A percentile compares a stretch with the other conserved stretches of the same genome.
Conservation (phyloP, 2,888 invertebrate genomes). For the Endomychus coccineus region DNA sequence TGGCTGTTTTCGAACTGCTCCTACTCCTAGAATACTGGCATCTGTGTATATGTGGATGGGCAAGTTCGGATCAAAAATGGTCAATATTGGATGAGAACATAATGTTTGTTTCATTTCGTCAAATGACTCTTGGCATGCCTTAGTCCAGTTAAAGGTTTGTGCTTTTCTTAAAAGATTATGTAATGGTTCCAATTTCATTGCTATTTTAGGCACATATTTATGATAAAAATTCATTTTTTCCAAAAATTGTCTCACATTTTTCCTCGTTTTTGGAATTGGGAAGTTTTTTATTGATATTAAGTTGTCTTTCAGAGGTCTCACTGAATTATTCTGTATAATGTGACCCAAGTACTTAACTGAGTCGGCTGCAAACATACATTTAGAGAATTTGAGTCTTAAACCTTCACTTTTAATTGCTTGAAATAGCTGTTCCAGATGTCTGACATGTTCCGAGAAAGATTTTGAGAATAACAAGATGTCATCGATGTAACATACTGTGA, state of each 20-base stretch:
- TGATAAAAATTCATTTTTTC: slow-evolving; percentile 16
- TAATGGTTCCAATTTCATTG: slow-evolving; percentile 19
- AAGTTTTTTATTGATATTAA: slow-evolving; percentile 15
- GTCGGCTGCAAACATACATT: slow-evolving; percentile 14
- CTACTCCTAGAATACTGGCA: slow-evolving; percentile 23
- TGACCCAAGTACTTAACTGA: slow-evolving; percentile 16
- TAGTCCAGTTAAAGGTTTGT: slow-evolving; percentile 20
- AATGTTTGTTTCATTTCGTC: slow-evolving; percentile 14
- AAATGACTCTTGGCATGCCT: slow-evolving; percentile 18
- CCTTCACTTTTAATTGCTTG: slow-evolving; percentile 16
- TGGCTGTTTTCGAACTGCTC: slow-evolving; percentile 23
- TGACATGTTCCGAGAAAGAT: slow-evolving; percentile 20
- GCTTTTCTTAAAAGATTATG: slow-evolving; percentile 21
- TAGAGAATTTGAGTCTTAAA: slow-evolving; percentile 15
- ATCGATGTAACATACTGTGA: slow-evolving; percentile 23
- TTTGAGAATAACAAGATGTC: slow-evolving; percentile 23
- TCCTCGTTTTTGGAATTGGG: slow-evolving; percentile 14
- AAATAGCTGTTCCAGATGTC: slow-evolving; percentile 11
- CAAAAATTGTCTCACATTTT: slow-evolving; percentile 17
- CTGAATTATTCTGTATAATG: slow-evolving; percentile 13
- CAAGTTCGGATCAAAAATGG: slow-evolving; percentile 20
- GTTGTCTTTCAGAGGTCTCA: slow-evolving; percentile 16
- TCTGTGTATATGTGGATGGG: slow-evolving; percentile 25
- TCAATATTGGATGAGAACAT: slow-evolving; percentile 21
- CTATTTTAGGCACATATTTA: slow-evolving; percentile 16